These are phyloP conservation scores for Steinernema scapterisci DNA, from an alignment of 2,888 invertebrate species.

Conservation along the genomic window DNA sequence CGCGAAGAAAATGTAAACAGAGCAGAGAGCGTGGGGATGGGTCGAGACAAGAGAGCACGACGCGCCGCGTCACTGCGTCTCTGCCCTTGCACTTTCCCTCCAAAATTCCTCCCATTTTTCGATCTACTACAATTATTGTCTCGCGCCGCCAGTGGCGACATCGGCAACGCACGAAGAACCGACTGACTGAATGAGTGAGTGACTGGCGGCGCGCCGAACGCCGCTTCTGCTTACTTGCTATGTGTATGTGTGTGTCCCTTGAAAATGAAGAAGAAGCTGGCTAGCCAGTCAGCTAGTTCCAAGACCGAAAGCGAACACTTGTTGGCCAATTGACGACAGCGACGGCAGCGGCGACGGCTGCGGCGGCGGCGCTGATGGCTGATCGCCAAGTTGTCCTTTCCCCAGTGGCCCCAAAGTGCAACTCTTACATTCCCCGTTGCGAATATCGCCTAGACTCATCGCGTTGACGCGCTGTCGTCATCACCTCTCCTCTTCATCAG, in stretches of 20 bases:
- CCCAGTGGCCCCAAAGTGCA: slow-evolving; percentile 13
- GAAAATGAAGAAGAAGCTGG: background rate
- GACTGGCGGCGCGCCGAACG: slow-evolving; percentile 5
- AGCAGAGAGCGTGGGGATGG: slow-evolving; percentile 22
- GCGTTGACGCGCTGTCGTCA: background rate
- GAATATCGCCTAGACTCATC: slow-evolving; percentile 2
- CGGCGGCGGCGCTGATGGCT: background rate
- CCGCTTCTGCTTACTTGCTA: background rate
- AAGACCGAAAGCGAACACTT: slow-evolving; percentile 17
- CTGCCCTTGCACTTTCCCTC: slow-evolving; percentile 30
- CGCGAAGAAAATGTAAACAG: slow-evolving; percentile 32
- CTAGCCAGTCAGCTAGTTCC: background rate
- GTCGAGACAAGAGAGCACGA: background rate
- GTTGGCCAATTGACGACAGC: slow-evolving; percentile 24
- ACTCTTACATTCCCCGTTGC: slow-evolving; percentile 14
- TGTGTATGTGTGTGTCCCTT: too few relatives aligned
- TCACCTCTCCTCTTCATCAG: slow-evolving; percentile 8
- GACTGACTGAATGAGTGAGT: background rate
- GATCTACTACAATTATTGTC: slow-evolving; percentile 30
- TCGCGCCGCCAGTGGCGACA: slow-evolving; percentile 24
- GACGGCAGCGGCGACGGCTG: background rate
- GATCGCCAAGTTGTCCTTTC: background rate
- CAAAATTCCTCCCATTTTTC: slow-evolving; percentile 32
- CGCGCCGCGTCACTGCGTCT: slow-evolving; percentile 28
- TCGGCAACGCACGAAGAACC: slow-evolving; percentile 3